Base-by-base conservation (phyloP, 2,888 invertebrate genomes). In the Dysmachus trigonus region DNA sequence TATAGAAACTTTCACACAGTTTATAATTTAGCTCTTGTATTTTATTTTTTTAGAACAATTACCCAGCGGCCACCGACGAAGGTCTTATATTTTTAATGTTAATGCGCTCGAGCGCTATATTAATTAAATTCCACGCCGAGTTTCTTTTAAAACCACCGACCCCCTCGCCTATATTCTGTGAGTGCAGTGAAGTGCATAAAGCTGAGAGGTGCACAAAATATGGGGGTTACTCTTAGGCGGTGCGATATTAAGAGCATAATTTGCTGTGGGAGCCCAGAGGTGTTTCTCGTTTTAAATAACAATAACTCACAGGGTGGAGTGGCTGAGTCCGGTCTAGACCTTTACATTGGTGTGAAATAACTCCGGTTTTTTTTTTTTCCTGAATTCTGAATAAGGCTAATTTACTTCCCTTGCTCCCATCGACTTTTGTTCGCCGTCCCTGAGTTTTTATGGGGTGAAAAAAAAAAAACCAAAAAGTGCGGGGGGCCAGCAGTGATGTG, bases 221-320 rank as follows among this genome's bases (percentile, higher is more conserved):
- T 62, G 27, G 10, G 3, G 62, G 27, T 22, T 22, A n/a, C 47
- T 47, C 47, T 47, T 47, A 47, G 47, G 15, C 15, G 47, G 62
- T 3, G 38, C 76, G 38, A 76, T 77, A 77, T 77, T 77, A 77
- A 77, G 47, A 77, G 77, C 30, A 77, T 77, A 41, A 77, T 77
- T 77, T 77, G 22, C 27, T 77, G 77, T 47, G 41, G 27, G 38
- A 77, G 47, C 77, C 77, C 77, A 47, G 47, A 77, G 47, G 77
- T 77, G 77, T 27, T 47, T 41, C 47, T 15, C 47, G 22, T 77
- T 77, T 77, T 18, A 41, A 77, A 77, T 47, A 41, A 77, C 77
- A 77, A 77, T 77, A 35, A 77, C 77, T 41, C 18, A 77, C 5
- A 1, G 47, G 27, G 77, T 15, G 47, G 77, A 77, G 27, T 41